Evolutionary conservation across 2,888 invertebrate genomes (phyloP), one percentile per base, ranked within the genome.

Genomic region (Nymphalis polychloros): DNA sequence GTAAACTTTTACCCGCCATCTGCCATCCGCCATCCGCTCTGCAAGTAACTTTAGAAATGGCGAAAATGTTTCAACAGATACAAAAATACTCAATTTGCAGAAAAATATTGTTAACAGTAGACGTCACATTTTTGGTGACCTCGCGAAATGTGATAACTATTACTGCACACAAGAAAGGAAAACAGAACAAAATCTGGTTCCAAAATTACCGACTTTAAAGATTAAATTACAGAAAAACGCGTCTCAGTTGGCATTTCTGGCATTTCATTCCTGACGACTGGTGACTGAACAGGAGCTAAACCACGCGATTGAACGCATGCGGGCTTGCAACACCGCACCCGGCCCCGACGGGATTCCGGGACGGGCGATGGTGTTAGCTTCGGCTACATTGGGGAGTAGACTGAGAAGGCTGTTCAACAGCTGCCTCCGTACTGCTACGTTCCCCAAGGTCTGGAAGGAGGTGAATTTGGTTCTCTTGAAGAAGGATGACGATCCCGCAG

Each of bases 61-160:
- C 16, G 49, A 64, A 48, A 59, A 64, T 64, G 13, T 48, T n/a
- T 31, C 23, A 23, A 23, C 49, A 49, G 27, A 57, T 16, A 8
- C 27, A 27, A 47, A 64, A 64, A 64, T 64, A 19, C 16, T 48
- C 8, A 59, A 57, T 49, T 57, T 64, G 17, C 47, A 59, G 35
- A 64, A 59, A 59, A 59, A 64, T 48, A 64, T 64, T 23, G 16
- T 65, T 47, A 47, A 47, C 17, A 47, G 47, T 17, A 13, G 2
- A 47, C 47, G 2, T 17, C 47, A 47, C 17, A 47, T 47, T 17
- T 47, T 47, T 47, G 47, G 47, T 13, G 47, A 47, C 47, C 47
- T 8, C 17, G 3, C n/a, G n/a, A n/a, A 48, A 48, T 48, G 48
- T 48, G 17, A 48, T 6, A 48, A n/a, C n/a, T 48, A 47, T 47